These are phyloP conservation scores for Drosophila fulvimacula DNA, from an alignment of 2,888 invertebrate species.

Conservation along the genomic window DNA sequence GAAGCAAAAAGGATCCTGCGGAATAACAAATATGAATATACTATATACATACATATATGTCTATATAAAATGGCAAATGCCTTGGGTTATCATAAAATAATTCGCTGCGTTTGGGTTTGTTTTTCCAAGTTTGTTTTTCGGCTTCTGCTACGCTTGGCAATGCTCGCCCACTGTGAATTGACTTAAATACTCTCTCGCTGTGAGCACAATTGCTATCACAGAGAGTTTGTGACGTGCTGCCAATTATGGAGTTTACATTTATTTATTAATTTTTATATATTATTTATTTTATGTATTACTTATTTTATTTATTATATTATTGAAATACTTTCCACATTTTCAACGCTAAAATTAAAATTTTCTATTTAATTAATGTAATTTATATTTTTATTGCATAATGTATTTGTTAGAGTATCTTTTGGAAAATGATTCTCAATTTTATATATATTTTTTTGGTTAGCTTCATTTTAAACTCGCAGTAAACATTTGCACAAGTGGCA, in stretches of 20 bases:
- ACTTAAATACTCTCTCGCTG: conserved; percentile 16
- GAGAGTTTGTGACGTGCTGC: neutral
- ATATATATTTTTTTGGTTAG: conserved; percentile 24
- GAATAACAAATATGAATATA: conserved; percentile 5
- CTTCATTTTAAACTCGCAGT: conserved; percentile 74
- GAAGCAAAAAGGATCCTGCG: neutral
- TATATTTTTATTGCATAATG: neutral
- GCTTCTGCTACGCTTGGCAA: conserved; percentile 59
- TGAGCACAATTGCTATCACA: conserved; percentile 5
- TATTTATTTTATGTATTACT: too few relatives aligned
- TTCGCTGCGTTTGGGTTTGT: conserved; percentile 47
- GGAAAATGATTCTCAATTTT: neutral
- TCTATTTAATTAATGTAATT: neutral
- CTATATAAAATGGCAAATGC: conserved; percentile 32
- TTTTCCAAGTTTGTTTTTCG: conserved; percentile 56
- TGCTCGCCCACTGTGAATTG: conserved; percentile 25
- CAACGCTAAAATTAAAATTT: too few relatives aligned
- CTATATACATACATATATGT: conserved; percentile 11
- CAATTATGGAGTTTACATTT: neutral
- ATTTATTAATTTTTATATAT: neutral
- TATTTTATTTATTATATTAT: too few relatives aligned
- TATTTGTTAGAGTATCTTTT: conserved; percentile 26
- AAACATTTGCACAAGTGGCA: conserved; percentile 75
- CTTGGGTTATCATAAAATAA: conserved; percentile 58
- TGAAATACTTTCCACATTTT: too few relatives aligned